Percentiles rank a stretch among this genome's conserved stretches.
phyloP scores from a whole-genome alignment of 2,888 invertebrate genomes.

The Drosophila lacicola region DNA sequence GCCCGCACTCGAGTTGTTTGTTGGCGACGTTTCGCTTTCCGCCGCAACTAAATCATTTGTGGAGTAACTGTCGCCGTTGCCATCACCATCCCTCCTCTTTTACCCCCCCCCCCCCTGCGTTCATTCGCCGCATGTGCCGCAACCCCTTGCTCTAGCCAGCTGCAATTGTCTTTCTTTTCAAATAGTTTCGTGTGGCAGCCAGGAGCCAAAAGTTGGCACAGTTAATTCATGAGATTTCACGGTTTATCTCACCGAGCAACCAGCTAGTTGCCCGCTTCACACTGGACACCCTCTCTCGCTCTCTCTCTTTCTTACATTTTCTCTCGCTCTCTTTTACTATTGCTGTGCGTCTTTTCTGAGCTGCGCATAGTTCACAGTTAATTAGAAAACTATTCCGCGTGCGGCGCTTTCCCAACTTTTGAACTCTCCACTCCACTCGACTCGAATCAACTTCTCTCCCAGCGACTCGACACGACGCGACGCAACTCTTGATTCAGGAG shows the following conservation, averaged over 20 bases:
- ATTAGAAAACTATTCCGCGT: conserved; percentile 75
- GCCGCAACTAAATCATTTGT: conserved; percentile 75
- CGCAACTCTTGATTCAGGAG: conserved; percentile 25
- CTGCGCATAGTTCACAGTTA: conserved; percentile 73
- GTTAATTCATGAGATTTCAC: conserved; percentile 78
- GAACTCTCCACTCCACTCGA: conserved; percentile 52
- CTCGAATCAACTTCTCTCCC: conserved; percentile 44
- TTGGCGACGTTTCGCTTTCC: conserved; percentile 79
- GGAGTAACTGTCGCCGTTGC: conserved; percentile 39
- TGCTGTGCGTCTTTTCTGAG: conserved; percentile 41
- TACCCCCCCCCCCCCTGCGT: background rate
- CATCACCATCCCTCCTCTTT: background rate
- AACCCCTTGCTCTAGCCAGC: conserved; percentile 12
- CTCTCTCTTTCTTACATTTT: conserved; percentile 3
- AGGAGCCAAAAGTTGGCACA: conserved; percentile 68
- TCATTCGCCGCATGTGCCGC: too few species aligned
- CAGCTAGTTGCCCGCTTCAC: conserved; percentile 5
- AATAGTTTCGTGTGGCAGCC: conserved; percentile 68
- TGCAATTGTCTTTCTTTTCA: conserved; percentile 79
- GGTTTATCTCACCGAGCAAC: conserved; percentile 70
- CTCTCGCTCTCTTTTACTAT: conserved; percentile 6
- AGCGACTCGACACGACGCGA: conserved; percentile 2
- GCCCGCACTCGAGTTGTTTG: conserved; percentile 71
- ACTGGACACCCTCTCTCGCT: conserved; percentile 8
- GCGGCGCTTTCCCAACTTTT: conserved; percentile 65